A percentile compares a stretch with the other conserved stretches of the same genome.
These are phyloP conservation scores for Lophotriccus pileatus DNA, from an alignment of 2,797 vertebrate genomes.

Conservation along the genomic window DNA sequence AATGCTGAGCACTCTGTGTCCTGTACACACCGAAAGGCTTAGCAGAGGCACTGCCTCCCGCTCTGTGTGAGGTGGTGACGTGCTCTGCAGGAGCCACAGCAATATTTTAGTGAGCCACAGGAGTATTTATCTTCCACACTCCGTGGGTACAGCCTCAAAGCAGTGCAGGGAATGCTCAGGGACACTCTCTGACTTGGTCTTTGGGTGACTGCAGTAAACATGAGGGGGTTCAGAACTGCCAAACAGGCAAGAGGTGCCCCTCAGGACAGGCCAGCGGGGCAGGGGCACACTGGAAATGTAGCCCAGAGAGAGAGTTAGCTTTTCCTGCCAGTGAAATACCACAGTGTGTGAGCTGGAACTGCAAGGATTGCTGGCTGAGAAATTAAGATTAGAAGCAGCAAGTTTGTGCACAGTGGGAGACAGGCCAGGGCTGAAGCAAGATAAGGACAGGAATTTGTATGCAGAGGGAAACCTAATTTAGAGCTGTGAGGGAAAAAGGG, in stretches of 20 bases:
- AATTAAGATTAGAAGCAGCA: neutral
- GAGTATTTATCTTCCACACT: neutral
- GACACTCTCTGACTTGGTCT: rapidly evolving
- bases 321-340: neutral
- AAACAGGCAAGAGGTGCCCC: rapidly evolving
- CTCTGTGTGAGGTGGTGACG: neutral
- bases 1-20: neutral
- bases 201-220: neutral
- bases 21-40: neutral
- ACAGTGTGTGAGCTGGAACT: neutral
- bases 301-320: neutral
- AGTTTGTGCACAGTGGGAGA: neutral
- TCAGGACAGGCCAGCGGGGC: neutral
- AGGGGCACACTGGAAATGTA: neutral
- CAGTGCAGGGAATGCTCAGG: neutral
- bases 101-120: neutral
- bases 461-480: neutral
- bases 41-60: neutral
- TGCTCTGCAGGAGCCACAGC: neutral
- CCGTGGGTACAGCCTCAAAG: neutral
- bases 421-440: neutral
- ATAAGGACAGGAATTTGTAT: neutral
- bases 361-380: neutral
- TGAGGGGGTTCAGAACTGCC: neutral
- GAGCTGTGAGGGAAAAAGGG: neutral